Conservation (phyloP, 2,113 vertebrate species). For the Seriola rivoliana region DNA sequence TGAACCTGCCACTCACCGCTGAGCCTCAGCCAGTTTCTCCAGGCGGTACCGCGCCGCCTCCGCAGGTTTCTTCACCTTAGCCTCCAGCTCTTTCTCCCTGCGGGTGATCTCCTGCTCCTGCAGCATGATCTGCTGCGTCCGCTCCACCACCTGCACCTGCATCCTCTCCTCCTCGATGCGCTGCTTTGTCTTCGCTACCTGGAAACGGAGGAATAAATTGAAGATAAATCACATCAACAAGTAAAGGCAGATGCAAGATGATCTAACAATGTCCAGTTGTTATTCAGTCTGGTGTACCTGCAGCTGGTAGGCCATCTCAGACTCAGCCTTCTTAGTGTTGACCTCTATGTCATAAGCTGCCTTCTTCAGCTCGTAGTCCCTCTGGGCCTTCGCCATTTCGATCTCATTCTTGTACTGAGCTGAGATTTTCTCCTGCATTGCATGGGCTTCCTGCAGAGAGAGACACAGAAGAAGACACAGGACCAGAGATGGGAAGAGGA, state of each 20-base stretch:
- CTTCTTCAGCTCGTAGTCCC: slow-evolving; percentile 93
- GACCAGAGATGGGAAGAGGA: neutral
- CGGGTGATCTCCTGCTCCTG: slow-evolving; percentile 93
- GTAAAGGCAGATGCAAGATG: no score
- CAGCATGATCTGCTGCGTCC: slow-evolving; percentile 89
- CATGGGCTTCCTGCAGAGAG: slow-evolving; percentile 88
- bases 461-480: neutral
- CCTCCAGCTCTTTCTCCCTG: slow-evolving; percentile 91
- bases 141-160: slow-evolving; percentile 92
- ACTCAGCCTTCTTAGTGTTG: slow-evolving; percentile 91
- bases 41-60: slow-evolving; percentile 89
- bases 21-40: slow-evolving; percentile 90
- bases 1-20: slow-evolving; percentile 79
- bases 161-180: slow-evolving; percentile 92
- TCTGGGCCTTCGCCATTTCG: slow-evolving; percentile 93
- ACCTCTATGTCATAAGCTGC: slow-evolving; percentile 90
- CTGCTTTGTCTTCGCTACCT: slow-evolving; percentile 95
- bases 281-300: slow-evolving; percentile 81
- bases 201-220: neutral
- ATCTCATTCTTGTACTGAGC: slow-evolving; percentile 93
- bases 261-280: neutral
- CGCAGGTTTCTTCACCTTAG: slow-evolving; percentile 89
- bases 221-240: neutral
- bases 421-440: slow-evolving; percentile 91
- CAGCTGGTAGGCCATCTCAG: slow-evolving; percentile 93